These are phyloP conservation scores for Ploceus nigricollis DNA, from an alignment of 2,113 vertebrate species.

Conservation along the genomic window DNA sequence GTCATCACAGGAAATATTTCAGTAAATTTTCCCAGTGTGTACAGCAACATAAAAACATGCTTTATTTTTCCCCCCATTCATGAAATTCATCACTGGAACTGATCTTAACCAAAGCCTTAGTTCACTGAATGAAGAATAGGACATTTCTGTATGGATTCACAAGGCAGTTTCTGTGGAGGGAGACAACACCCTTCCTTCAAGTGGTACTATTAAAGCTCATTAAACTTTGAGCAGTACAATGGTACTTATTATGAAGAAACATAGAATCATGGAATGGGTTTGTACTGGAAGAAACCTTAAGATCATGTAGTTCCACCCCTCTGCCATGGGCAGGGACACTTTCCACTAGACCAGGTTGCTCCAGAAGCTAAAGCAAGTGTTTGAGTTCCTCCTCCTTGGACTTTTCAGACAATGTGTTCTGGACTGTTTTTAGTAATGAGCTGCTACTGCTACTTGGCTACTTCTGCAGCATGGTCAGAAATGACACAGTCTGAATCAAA, in stretches of 20 bases:
- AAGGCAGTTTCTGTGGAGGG: conserved; percentile 66
- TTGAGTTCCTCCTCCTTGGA: conserved; percentile 6
- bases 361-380: conserved; percentile 13
- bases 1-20: not conserved
- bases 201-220: conserved; percentile 66
- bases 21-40: not conserved
- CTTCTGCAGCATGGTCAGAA: not conserved
- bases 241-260: conserved; percentile 53
- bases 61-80: not conserved
- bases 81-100: conserved; percentile 13
- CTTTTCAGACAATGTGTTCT: conserved; percentile 16
- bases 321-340: not conserved
- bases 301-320: not conserved
- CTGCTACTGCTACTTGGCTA: not conserved
- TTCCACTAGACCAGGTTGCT: not conserved
- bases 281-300: not conserved
- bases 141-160: conserved; percentile 56
- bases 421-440: conserved; percentile 12
- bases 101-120: conserved; percentile 28
- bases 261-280: not conserved
- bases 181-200: conserved; percentile 60
- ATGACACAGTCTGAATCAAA: not conserved
- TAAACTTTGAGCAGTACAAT: conserved; percentile 65
- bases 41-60: not conserved
- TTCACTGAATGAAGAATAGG: conserved; percentile 40